Conservation (phyloP, 2,888 invertebrate species). For the Lagria hirta region DNA sequence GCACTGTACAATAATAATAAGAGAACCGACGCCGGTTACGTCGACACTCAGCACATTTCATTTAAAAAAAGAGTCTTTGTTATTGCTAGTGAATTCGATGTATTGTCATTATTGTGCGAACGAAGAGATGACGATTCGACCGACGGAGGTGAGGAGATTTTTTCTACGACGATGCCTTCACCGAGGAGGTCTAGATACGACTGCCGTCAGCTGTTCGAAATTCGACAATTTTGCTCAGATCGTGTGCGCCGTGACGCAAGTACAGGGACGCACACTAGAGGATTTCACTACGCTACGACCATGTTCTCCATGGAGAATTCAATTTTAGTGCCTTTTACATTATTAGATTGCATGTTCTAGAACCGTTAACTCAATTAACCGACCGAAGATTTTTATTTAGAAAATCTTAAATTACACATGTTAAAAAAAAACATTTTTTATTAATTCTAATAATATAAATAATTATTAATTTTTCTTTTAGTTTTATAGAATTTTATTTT, state of each 20-base stretch:
- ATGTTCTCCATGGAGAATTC: too few relatives aligned
- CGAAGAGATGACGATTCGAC: constrained; percentile 29
- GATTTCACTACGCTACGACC: constrained; percentile 17
- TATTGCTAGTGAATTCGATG: constrained; percentile 51
- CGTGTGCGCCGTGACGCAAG: constrained; percentile 32
- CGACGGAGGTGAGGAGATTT: constrained; percentile 18
- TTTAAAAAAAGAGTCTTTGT: constrained; percentile 20
- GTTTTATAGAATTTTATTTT: too few relatives aligned
- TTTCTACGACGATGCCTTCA: constrained; percentile 35
- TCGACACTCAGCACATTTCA: constrained; percentile 12
- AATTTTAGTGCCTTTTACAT: too few relatives aligned
- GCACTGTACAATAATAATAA: too few relatives aligned
- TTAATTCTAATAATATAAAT: too few relatives aligned
- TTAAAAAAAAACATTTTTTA: too few relatives aligned
- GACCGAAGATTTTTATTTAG: too few relatives aligned
- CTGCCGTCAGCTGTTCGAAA: constrained; percentile 42
- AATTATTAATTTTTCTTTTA: too few relatives aligned
- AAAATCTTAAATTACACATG: too few relatives aligned
- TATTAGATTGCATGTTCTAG: too few relatives aligned
- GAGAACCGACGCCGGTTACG: constrained; percentile 13
- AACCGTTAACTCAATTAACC: too few relatives aligned
- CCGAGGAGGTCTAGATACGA: constrained; percentile 40
- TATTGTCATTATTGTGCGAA: constrained; percentile 47
- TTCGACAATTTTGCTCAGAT: constrained; percentile 33
- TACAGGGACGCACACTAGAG: constrained; percentile 11